A percentile compares a stretch with the other conserved stretches of the same genome.
phyloP scores from a whole-genome alignment of 64 coral and sea anemone species.

The Actinia equina region DNA sequence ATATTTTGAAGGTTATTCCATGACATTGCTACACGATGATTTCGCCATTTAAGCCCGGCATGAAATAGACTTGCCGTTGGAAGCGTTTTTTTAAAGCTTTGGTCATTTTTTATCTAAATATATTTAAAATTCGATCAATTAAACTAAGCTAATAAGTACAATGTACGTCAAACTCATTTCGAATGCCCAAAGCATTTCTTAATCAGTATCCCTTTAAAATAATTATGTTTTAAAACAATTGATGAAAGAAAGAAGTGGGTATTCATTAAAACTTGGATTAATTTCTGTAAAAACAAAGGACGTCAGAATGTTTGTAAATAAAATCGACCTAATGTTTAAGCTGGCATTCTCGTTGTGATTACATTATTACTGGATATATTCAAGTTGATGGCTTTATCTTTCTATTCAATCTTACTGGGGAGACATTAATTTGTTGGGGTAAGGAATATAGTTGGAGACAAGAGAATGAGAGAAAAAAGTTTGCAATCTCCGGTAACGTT shows the following conservation, averaged over 20 bases:
- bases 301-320: neutral
- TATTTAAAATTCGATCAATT: neutral
- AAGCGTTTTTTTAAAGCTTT: too few species aligned
- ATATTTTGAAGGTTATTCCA: too few species aligned
- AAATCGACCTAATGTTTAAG: neutral
- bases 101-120: too few species aligned
- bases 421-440: neutral
- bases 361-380: neutral
- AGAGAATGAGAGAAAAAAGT: neutral
- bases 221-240: neutral
- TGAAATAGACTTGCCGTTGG: too few species aligned
- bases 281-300: neutral
- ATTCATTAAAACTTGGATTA: neutral
- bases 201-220: neutral
- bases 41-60: too few species aligned
- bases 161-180: neutral
- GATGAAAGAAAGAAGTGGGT: neutral
- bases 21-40: too few species aligned
- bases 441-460: neutral
- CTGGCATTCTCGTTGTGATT: neutral
- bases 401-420: neutral
- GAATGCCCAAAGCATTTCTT: neutral
- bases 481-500: neutral
- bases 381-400: neutral
- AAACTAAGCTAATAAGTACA: neutral